phyloP scores from a whole-genome alignment of 2,797 vertebrate species.

The Liasis olivaceus region DNA sequence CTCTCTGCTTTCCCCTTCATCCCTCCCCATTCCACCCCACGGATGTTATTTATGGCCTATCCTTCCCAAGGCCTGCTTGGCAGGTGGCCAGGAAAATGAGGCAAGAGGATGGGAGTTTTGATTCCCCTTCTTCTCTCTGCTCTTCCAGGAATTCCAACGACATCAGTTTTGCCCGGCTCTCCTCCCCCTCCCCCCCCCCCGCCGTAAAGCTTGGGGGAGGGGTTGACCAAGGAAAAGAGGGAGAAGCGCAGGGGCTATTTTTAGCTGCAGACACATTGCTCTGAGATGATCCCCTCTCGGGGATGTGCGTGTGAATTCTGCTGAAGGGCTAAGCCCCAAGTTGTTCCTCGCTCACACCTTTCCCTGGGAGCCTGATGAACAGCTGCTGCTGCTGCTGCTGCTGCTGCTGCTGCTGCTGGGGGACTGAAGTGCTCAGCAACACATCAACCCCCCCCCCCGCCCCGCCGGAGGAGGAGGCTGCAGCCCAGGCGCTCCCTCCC shows the following conservation, averaged over 20 bases:
- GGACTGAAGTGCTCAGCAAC: neutral
- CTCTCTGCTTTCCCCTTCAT: neutral
- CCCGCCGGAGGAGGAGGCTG: neutral
- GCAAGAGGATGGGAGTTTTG: neutral
- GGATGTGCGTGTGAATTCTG: neutral
- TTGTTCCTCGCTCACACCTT: neutral
- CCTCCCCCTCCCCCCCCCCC: too few relatives aligned
- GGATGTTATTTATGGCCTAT: slow-evolving; percentile 2
- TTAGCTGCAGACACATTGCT: neutral
- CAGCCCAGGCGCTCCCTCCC: neutral
- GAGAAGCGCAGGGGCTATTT: neutral
- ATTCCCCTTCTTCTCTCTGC: neutral
- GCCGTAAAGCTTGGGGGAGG: neutral
- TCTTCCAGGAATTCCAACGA: neutral
- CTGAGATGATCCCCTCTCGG: neutral
- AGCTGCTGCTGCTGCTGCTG: neutral
- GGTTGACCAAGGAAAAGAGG: neutral
- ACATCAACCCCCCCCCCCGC: neutral
- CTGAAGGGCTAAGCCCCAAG: neutral
- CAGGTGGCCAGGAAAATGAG: slow-evolving; percentile 19
- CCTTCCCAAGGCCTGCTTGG: neutral
- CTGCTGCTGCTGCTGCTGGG: neutral
- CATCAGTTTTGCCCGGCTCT: neutral
- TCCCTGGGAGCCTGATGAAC: neutral
- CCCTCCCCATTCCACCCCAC: too few relatives aligned